Base-by-base conservation (phyloP, 2,888 invertebrate species). In the Acleris cristana region DNA sequence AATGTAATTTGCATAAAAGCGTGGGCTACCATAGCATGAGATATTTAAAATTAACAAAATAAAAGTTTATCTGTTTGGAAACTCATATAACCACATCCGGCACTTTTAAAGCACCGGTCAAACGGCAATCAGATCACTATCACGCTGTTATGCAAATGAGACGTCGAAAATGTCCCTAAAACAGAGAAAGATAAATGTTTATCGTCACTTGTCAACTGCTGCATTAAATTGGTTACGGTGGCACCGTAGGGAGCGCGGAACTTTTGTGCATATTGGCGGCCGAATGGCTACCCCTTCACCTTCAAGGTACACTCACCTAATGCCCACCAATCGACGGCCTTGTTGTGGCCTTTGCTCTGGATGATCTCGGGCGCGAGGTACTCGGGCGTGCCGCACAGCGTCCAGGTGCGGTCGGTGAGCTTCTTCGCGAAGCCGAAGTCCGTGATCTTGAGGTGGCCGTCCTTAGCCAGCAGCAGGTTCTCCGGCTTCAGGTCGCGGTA, bases 261-360 rank as follows among this genome's bases (percentile, higher is more conserved):
- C 18, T 48, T 48, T 18, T 48, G 2, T 30, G 2, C 7, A 16
- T n/a, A 45, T 45, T 14, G 3, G 34, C 3, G 34, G 14, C 12
- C 34, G 12, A 12, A 12, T 34, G 34, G 12, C 8, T 34, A 34
- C n/a, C n/a, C n/a, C n/a, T n/a, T n/a, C n/a, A n/a, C n/a, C n/a
- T n/a, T n/a, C 34, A 34, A 10, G 21, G 21, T 14, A 12, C 21
- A 44, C 58, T 88, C 86, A 97, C 97, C 99, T 81, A 99, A 93
- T 21, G 99, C 99, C 99, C 99, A 99, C 98, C 99, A 99, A 85
- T 99, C 99, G 0, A 99, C 99, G 8, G 98, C 98, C 85, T 97
- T 98, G 85, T 99, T 99, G 91, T 99, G 99, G 48, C 99, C 99
- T 93, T 98, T 98, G 78, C 98, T 98, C 87, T 98, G 98, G 76